Evolutionary conservation across 2,113 vertebrate genomes (phyloP), one percentile per base, ranked within the genome.

Genomic region (Siniperca knerii): DNA sequence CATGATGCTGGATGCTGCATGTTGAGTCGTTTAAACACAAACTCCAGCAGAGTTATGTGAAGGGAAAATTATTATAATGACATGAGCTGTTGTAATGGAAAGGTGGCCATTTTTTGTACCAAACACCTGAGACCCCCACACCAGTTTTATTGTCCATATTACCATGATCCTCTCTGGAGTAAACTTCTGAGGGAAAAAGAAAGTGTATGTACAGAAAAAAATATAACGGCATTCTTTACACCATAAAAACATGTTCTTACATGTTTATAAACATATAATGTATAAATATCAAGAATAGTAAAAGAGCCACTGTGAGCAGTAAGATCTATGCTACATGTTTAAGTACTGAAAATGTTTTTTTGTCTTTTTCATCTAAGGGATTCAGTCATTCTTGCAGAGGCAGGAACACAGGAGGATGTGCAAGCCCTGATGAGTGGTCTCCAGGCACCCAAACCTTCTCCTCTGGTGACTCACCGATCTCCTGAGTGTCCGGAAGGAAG

Each of bases 401-500:
- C 75, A 65, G 40, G 68, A 75, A 65, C 75, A 88, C 74, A 58
- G 25, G 61, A 77, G 73, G 69, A 83, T 48, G 61, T 44, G 82
- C 11, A 54, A 55, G 70, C 74, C 75, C 74, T 50, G 62, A 75
- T 62, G 78, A 83, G 75, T 58, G 61, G 61, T 74, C 72, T 89
- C 74, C 75, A 20, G 68, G 57, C 58, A 82, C 75, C 67, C 57
- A 62, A 87, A 67, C 82, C 50, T 60, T 65, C 68, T 83, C 90
- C 85, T 60, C 79, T 87, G 79, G 66, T 82, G 90, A 98, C 97
- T 98, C 97, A 97, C 97, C 97, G 96, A 96, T 96, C 96, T 96
- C 93, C 95, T 96, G 86, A 97, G 95, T 83, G 96, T 97, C 96
- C 96, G 95, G 96, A 98, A 97, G 92, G 97, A 97, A 70, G 96